These are phyloP conservation scores for Mimachlamys varia DNA, from an alignment of 2,888 invertebrate genomes.

Conservation along the genomic window DNA sequence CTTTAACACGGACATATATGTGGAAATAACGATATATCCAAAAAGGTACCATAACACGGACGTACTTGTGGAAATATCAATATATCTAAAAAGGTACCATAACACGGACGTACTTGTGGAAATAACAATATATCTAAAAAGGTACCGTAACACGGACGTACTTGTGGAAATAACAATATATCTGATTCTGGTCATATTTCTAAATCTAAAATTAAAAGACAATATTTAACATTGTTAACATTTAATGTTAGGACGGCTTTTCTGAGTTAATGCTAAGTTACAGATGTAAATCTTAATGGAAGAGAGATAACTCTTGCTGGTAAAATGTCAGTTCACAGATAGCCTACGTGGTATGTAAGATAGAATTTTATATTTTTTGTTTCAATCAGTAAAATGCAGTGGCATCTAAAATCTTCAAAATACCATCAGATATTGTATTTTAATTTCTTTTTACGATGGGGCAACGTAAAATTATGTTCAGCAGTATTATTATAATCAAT, in stretches of 20 bases:
- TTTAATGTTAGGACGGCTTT: no score
- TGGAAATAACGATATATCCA: neutral
- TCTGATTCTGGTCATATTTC: neutral
- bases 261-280: neutral
- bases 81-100: neutral
- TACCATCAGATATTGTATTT: no score
- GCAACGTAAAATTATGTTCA: no score
- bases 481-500: no score
- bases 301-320: neutral
- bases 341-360: no score
- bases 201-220: no score
- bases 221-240: no score
- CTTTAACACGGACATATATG: neutral
- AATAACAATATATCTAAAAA: neutral
- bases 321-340: no score
- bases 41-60: neutral
- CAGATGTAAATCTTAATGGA: neutral
- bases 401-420: no score
- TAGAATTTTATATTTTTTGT: no score
- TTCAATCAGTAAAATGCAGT: no score
- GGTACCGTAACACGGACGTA: neutral
- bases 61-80: neutral
- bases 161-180: neutral
- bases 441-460: no score
- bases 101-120: neutral